phyloP scores from a whole-genome alignment of 2,888 invertebrate species.

The Meteorus colon region DNA sequence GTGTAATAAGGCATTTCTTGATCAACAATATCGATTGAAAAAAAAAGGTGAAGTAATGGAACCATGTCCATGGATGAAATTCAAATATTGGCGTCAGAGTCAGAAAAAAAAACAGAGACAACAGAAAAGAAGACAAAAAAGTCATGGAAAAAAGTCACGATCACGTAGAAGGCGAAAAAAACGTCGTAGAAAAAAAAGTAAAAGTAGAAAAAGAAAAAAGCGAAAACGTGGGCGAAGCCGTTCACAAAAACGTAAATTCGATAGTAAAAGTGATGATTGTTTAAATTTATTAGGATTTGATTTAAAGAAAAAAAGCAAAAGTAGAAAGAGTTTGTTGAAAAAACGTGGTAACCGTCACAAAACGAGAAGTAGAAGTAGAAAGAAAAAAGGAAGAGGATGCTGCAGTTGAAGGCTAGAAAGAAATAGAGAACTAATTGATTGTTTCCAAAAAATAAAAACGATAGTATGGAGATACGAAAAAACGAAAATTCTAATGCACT shows the following conservation, averaged over 20 bases:
- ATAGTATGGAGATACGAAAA: neutral
- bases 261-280: neutral
- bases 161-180: conserved; percentile 35
- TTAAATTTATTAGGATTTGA: neutral
- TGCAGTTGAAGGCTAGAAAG: neutral
- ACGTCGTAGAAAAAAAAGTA: conserved; percentile 33
- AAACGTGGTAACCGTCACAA: neutral
- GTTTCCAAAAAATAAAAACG: neutral
- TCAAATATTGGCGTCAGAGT: neutral
- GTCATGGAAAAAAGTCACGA: neutral
- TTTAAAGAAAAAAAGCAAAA: neutral
- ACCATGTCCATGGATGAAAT: conserved; percentile 21
- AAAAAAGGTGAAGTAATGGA: conserved; percentile 31
- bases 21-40: conserved; percentile 31
- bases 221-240: conserved; percentile 41
- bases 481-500: neutral
- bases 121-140: conserved; percentile 14
- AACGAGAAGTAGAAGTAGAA: neutral
- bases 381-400: neutral
- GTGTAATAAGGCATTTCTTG: conserved; percentile 24
- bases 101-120: conserved; percentile 13
- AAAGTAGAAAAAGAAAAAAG: conserved; percentile 27
- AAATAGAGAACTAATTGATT: too few relatives aligned
- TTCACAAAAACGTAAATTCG: conserved; percentile 15
- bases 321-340: neutral